Conservation (phyloP, 2,888 invertebrate species). For the Drosophila mulleri region DNA sequence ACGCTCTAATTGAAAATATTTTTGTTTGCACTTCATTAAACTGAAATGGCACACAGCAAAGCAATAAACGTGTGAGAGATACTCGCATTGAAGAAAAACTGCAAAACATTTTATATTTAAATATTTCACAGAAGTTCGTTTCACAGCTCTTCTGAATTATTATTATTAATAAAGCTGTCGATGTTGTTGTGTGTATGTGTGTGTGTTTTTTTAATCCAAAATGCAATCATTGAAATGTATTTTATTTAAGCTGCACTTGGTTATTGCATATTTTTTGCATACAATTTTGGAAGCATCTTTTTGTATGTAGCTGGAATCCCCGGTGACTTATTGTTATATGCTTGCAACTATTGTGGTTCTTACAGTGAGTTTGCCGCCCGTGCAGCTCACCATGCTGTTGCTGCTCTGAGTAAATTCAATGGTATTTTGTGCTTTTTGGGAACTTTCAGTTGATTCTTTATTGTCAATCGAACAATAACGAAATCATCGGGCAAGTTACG, state of each 20-base stretch:
- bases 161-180: conserved; percentile 26
- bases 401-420: conserved; percentile 65
- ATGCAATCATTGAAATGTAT: conserved; percentile 81
- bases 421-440: conserved; percentile 74
- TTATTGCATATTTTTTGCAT: conserved; percentile 78
- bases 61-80: conserved; percentile 15
- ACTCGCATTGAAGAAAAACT: conserved; percentile 23
- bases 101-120: conserved; percentile 16
- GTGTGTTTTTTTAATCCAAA: conserved; percentile 66
- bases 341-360: conserved; percentile 64
- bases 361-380: not conserved
- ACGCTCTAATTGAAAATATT: conserved; percentile 75
- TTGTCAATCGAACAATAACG: conserved; percentile 83
- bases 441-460: conserved; percentile 82
- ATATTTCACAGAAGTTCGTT: conserved; percentile 46
- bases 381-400: not conserved
- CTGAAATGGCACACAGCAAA: conserved; percentile 49
- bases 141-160: conserved; percentile 29
- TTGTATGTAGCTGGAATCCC: conserved; percentile 35
- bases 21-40: conserved; percentile 80
- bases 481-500: conserved; percentile 82
- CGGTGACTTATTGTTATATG: conserved; percentile 75
- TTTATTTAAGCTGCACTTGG: conserved; percentile 77
- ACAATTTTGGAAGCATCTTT: conserved; percentile 67
- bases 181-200: conserved; percentile 11